phyloP scores from a whole-genome alignment of 1,140 invertebrate species.

The Drosophila lacertosa region DNA sequence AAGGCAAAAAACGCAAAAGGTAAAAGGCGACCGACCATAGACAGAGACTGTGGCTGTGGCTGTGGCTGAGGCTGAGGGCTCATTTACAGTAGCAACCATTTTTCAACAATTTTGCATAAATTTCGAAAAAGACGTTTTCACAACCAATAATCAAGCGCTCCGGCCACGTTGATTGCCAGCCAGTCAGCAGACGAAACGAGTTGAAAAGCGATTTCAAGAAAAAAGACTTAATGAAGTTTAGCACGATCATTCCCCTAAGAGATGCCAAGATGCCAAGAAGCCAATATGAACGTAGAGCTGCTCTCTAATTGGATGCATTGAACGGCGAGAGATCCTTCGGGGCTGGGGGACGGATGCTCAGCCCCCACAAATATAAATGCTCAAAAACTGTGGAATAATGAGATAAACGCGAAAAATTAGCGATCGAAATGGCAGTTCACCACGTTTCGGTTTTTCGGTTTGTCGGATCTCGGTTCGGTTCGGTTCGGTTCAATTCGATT shows the following conservation, averaged over 20 bases:
- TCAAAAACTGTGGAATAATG: constrained; percentile 83
- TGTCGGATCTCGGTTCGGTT: constrained; percentile 23
- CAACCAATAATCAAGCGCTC: constrained; percentile 73
- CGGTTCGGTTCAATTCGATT: no score
- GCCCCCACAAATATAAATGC: constrained; percentile 78
- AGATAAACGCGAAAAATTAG: constrained; percentile 83
- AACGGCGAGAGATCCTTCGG: constrained; percentile 45
- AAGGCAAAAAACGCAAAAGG: background rate
- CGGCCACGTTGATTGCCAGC: constrained; percentile 49
- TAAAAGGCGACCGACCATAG: background rate
- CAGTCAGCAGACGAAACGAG: constrained; percentile 24
- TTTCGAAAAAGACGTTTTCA: constrained; percentile 69
- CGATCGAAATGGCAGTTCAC: constrained; percentile 63
- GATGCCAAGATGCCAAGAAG: constrained; percentile 32
- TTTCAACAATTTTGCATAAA: constrained; percentile 81
- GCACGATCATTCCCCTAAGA: constrained; percentile 73
- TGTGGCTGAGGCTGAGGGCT: constrained; percentile 37
- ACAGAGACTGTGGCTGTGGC: no score
- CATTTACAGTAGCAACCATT: constrained; percentile 78
- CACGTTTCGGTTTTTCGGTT: constrained; percentile 49
- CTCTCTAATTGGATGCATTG: constrained; percentile 75
- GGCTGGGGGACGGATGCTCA: constrained; percentile 27
- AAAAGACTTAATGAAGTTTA: constrained; percentile 82
- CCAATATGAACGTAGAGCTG: constrained; percentile 40
- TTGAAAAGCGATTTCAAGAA: constrained; percentile 53